Percentiles rank a stretch among this genome's conserved stretches.
Conservation (phyloP, 2,888 invertebrate species). For the Epinotia brunnichana region DNA sequence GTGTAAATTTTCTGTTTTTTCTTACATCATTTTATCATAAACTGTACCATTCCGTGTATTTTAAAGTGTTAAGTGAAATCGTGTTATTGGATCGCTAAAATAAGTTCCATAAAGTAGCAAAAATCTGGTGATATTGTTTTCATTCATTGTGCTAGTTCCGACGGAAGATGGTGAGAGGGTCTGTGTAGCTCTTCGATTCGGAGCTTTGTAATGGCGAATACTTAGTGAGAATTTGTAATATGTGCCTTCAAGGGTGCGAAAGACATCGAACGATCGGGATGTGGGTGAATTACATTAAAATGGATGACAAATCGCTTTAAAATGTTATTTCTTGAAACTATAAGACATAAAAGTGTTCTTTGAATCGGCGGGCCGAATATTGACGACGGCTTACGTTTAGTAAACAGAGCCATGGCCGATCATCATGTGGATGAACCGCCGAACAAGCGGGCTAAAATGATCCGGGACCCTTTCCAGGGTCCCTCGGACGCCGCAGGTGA, state of each 20-base stretch:
- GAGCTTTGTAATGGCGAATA: constrained; percentile 92
- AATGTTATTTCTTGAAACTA: constrained; percentile 82
- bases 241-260: constrained; percentile 90
- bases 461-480: constrained; percentile 91
- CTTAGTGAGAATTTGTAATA: constrained; percentile 88
- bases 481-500: constrained; percentile 92
- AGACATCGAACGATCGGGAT: constrained; percentile 87
- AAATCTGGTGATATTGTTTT: constrained; percentile 86
- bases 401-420: constrained; percentile 95
- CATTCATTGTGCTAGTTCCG: constrained; percentile 89
- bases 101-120: constrained; percentile 77
- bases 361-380: constrained; percentile 84
- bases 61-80: constrained; percentile 84
- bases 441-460: constrained; percentile 97
- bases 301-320: constrained; percentile 82
- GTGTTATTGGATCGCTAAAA: constrained; percentile 76
- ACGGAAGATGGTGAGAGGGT: constrained; percentile 90
- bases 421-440: constrained; percentile 97
- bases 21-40: constrained; percentile 83
- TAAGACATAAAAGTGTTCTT: constrained; percentile 82
- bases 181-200: constrained; percentile 87
- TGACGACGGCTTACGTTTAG: constrained; percentile 86
- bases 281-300: constrained; percentile 85
- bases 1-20: constrained; percentile 87
- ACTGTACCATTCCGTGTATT: constrained; percentile 84